Evolutionary conservation across 2,113 vertebrate species (phyloP), one percentile per base, ranked within the genome.

Genomic region (Vombatus ursinus): DNA sequence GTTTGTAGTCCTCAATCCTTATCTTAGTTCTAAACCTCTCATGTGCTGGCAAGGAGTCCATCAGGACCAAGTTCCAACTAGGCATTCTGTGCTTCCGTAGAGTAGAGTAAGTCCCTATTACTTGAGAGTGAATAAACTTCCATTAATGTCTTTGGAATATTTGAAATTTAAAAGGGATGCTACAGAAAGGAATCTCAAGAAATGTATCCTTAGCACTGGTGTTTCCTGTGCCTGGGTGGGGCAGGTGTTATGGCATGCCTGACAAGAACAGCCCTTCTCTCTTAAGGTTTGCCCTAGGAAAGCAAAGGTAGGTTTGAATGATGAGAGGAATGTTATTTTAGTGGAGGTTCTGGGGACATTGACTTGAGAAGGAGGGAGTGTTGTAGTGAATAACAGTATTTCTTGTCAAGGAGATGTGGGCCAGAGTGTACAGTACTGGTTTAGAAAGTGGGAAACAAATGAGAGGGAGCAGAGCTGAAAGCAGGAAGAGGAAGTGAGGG

Each of bases 311-410:
- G 37, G 12, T 77, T 77, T 77, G 31, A 37, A 77, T 14, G 31
- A n/a, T n/a, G 61, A 77, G 37, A n/a, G 37, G 37, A 19, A 19
- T 68, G 28, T 16, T 68, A 9, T 61, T 14, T 61, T 61, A 12
- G 26, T 61, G 57, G 57, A 77, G 14, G 31, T 77, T 37, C 14
- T 77, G 14, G 61, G 37, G 6, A 37, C 14, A 14, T n/a, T 68
- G 0, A 96, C 96, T 93, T 92, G n/a, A 95, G 93, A 68, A 96
- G 47, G 5, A 91, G 47, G 26, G 22, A 24, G 28, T 61, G 54
- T 90, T 48, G 5, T 37, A 94, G 16, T 2, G 24, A 47, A 1
- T 92, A 3, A 0, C 28, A 14, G 1, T 68, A 68, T 68, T 37
- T 37, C 0, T 68, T 68, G 12, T 14, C 12, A 37, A 68, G 31